Base-by-base conservation (phyloP, 2,797 vertebrate genomes). In the Remorina albescens region DNA sequence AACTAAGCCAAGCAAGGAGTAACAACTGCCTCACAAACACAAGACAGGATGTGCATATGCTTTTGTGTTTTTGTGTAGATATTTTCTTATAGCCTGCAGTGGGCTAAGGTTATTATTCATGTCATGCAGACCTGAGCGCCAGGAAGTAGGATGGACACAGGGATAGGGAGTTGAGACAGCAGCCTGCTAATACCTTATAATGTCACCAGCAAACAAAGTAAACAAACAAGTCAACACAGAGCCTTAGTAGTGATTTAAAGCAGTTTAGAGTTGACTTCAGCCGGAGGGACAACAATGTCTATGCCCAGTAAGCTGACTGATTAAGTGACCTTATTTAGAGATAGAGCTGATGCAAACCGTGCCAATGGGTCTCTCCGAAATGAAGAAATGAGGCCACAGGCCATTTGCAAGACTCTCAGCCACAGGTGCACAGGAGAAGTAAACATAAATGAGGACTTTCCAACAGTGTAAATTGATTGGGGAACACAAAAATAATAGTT, bases 271-370 rank as follows among this genome's bases (percentile, higher is more conserved):
- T 80, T 36, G 66, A 81, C 54, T 77, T 70, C 53, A 65, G 73
- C 84, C 77, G 42, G 36, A 76, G 84, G 81, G 84, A 72, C 41
- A 36, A 56, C 55, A 68, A 23, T 76, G 81, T 75, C 67, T 64
- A 50, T 58, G 63, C 57, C 59, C 47, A 55, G 71, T n/a, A 34
- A 67, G 67, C 63, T 53, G 63, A 85, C 67, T 84, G 86, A 90
- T 89, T 87, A 78, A 80, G 67, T 62, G 47, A 58, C 32, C 66
- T 74, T 86, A 77, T 88, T 89, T 84, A 84, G 84, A 68, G 71
- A 85, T 49, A 1, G 46, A 53, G 67, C 76, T 25, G 67, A 82
- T 70, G 66, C 62, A 76, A 81, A 76, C 21, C 2, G 56, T 34
- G 69, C 76, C 76, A 62, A 28, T 61, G 53, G 62, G 66, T 54